phyloP scores from a whole-genome alignment of 2,888 invertebrate species.

The Drosophila monieri region DNA sequence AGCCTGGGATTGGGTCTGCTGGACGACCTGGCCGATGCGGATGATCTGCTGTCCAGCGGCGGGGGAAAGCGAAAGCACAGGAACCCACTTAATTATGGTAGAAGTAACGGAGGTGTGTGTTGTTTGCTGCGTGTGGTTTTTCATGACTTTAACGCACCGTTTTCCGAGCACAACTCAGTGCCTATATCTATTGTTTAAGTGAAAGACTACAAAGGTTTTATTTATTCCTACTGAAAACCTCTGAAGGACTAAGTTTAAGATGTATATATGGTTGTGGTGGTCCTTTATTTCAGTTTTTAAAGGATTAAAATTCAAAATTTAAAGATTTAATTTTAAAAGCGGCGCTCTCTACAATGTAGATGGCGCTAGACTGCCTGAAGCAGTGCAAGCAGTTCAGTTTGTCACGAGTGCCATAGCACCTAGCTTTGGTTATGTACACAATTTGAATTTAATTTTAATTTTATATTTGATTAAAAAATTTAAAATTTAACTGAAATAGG shows the following conservation, averaged over 20 bases:
- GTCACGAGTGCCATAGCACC: constrained; percentile 27
- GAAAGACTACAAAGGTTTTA: neutral
- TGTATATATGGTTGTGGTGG: neutral
- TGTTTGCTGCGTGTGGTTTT: constrained; percentile 82
- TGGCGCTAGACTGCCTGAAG: constrained; percentile 24
- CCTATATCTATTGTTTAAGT: constrained; percentile 48
- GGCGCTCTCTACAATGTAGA: constrained; percentile 2
- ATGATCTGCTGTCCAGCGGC: constrained; percentile 50
- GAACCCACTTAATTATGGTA: constrained; percentile 83
- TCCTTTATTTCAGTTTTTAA: neutral
- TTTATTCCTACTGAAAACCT: neutral
- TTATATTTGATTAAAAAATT: no score
- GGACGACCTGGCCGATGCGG: constrained; percentile 72
- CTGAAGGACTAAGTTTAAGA: neutral
- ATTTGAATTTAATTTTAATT: constrained; percentile 16
- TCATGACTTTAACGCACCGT: constrained; percentile 79
- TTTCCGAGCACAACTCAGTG: constrained; percentile 75
- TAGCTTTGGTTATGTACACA: neutral
- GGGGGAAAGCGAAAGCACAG: constrained; percentile 79
- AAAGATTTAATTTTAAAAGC: neutral
- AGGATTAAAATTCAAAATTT: neutral
- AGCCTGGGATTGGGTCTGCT: constrained; percentile 72
- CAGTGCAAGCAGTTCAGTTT: constrained; percentile 40
- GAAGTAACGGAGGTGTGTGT: constrained; percentile 84
- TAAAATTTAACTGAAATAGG: neutral